A percentile compares a stretch with the other conserved stretches of the same genome.
phyloP scores from a whole-genome alignment of 2,113 vertebrate species.

The Anhinga anhinga region DNA sequence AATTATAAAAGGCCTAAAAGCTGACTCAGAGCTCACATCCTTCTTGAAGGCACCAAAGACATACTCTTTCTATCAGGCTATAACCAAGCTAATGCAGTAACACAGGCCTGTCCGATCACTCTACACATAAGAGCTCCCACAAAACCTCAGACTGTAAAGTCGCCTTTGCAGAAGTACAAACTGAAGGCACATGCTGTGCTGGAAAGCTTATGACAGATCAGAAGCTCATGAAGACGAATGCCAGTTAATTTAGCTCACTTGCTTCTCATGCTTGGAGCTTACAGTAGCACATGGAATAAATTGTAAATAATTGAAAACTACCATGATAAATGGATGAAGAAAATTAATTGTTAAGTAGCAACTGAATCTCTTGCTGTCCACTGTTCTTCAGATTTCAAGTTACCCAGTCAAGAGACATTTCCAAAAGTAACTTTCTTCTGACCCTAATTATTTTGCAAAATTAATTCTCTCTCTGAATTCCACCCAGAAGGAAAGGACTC shows the following conservation, averaged over 20 bases:
- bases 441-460: background rate
- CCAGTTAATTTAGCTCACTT: background rate
- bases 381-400: background rate
- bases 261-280: background rate
- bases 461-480: background rate
- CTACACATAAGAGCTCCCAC: background rate
- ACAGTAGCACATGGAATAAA: background rate
- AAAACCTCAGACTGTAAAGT: background rate
- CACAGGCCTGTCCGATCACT: background rate
- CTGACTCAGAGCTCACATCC: background rate
- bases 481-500: background rate
- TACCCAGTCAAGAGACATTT: background rate
- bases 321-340: background rate
- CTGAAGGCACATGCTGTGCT: background rate
- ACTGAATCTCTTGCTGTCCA: background rate
- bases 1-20: background rate
- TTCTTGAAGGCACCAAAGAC: background rate
- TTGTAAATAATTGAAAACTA: background rate
- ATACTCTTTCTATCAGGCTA: background rate
- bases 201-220: background rate
- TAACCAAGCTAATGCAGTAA: background rate
- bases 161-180: background rate
- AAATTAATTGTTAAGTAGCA: background rate
- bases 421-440: background rate
- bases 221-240: background rate